phyloP scores from a whole-genome alignment of 2,888 invertebrate species.

The Pantelozetes paolii region DNA sequence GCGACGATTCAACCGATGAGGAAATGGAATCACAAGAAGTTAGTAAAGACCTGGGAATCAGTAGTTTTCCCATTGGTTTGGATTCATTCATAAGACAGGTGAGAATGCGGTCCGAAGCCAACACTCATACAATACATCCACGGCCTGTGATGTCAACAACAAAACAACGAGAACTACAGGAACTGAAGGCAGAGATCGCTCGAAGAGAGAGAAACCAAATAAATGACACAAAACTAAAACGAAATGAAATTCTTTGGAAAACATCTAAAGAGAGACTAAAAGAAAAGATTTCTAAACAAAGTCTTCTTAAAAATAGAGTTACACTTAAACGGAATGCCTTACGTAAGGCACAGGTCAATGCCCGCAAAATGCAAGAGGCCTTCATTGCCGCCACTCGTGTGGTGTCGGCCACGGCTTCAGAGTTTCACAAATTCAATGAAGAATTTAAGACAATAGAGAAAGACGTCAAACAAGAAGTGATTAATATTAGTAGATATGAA shows the following conservation, averaged over 20 bases:
- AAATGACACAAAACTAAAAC: conserved; percentile 12
- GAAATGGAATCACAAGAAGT: not conserved
- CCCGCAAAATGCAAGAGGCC: conserved; percentile 31
- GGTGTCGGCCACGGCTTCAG: conserved; percentile 21
- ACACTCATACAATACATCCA: not conserved
- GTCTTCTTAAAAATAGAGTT: conserved; percentile 14
- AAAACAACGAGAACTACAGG: conserved; percentile 39
- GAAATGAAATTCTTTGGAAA: conserved; percentile 24
- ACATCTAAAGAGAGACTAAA: conserved; percentile 6
- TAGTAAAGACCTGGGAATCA: not conserved
- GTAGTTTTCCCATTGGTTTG: not conserved
- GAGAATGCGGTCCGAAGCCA: not conserved
- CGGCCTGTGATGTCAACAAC: conserved; percentile 14
- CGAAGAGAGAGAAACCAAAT: conserved; percentile 26
- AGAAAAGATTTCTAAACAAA: conserved; percentile 16
- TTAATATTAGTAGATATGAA: not conserved
- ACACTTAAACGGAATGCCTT: conserved; percentile 4
- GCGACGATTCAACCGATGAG: conserved; percentile 36
- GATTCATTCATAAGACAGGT: conserved; percentile 37
- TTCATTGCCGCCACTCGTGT: conserved; percentile 31
- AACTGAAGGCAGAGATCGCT: conserved; percentile 40
- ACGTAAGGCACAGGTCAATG: conserved; percentile 16
- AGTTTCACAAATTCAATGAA: conserved; percentile 9
- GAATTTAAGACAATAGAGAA: conserved; percentile 17
- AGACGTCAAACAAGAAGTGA: not conserved